Evolutionary conservation across 1,140 invertebrate species (phyloP), one percentile per base, ranked within the genome.

Genomic region (Mya arenaria): DNA sequence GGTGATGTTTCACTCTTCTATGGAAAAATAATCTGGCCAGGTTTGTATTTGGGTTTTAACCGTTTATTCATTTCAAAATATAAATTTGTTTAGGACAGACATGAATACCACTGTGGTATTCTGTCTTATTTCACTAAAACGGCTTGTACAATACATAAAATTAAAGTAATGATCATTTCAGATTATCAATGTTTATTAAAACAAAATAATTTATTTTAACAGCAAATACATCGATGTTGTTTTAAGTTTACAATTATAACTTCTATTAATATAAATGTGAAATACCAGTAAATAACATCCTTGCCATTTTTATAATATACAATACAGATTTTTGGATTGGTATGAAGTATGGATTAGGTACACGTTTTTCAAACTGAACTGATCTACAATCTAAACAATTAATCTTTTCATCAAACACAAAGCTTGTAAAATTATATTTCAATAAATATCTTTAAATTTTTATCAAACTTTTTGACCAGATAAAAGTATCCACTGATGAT

Each of bases 1-100:
- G 30, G 62, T 65, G 28, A 65, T 65, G 6, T 65, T 23, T 34
- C 10, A 65, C 34, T 65, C 62, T 32, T 65, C 62, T 23, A 65
- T 65, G 62, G n/a, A n/a, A n/a, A n/a, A n/a, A n/a, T n/a, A n/a
- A n/a, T n/a, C n/a, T n/a, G n/a, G n/a, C n/a, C n/a, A n/a, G n/a
- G n/a, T n/a, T n/a, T n/a, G n/a, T n/a, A n/a, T n/a, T n/a, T n/a
- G n/a, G n/a, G n/a, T n/a, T n/a, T n/a, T n/a, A n/a, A n/a, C n/a
- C n/a, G n/a, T n/a, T n/a, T n/a, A n/a, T n/a, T n/a, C n/a, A n/a
- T n/a, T n/a, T n/a, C n/a, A n/a, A n/a, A n/a, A n/a, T n/a, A n/a
- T n/a, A n/a, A n/a, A n/a, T n/a, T n/a, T n/a, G n/a, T n/a, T n/a
- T n/a, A n/a, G n/a, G n/a, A n/a, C n/a, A n/a, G n/a, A n/a, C n/a